Percentiles rank a stretch among this genome's conserved stretches.
phyloP scores from a whole-genome alignment of 2,888 invertebrate genomes.

The Drosophila picticornis region DNA sequence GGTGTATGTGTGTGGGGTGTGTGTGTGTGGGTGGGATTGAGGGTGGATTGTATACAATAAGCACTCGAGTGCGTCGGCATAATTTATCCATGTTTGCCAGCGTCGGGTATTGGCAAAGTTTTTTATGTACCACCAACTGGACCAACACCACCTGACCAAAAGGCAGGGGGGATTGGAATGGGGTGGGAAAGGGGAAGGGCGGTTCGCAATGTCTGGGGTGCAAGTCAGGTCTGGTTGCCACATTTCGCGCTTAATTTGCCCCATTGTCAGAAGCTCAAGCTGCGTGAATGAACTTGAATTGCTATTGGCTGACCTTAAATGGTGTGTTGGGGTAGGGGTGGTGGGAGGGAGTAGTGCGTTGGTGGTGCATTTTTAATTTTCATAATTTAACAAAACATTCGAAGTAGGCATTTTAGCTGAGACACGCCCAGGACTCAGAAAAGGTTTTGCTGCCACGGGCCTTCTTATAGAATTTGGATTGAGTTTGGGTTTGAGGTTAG shows the following conservation, averaged over 20 bases:
- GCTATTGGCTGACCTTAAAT: slow-evolving; percentile 42
- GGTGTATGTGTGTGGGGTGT: slow-evolving; percentile 10
- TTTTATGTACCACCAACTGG: slow-evolving; percentile 37
- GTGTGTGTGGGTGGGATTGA: slow-evolving; percentile 24
- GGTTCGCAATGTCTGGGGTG: slow-evolving; percentile 10
- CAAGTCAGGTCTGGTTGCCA: slow-evolving; percentile 56
- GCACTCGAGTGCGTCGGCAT: slow-evolving; percentile 80
- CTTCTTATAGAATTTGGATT: not conserved
- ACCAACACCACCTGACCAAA: slow-evolving; percentile 42
- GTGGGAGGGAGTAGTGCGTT: not conserved
- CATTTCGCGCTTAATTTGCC: slow-evolving; percentile 79
- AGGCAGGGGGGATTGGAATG: not conserved
- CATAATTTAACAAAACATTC: slow-evolving; percentile 55
- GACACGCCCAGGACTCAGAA: slow-evolving; percentile 63
- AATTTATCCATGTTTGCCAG: slow-evolving; percentile 75
- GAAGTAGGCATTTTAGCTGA: slow-evolving; percentile 55
- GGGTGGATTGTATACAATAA: slow-evolving; percentile 59
- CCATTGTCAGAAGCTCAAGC: slow-evolving; percentile 63
- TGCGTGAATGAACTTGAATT: slow-evolving; percentile 37
- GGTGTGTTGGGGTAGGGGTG: not conserved
- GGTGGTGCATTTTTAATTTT: slow-evolving; percentile 61
- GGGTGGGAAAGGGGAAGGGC: not conserved
- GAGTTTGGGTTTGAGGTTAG: not conserved
- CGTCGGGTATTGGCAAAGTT: slow-evolving; percentile 58
- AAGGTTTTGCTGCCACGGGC: slow-evolving; percentile 2